Evolutionary conservation across 2,113 vertebrate species (phyloP), one percentile per base, ranked within the genome.

Genomic region (Coreoperca whiteheadi): DNA sequence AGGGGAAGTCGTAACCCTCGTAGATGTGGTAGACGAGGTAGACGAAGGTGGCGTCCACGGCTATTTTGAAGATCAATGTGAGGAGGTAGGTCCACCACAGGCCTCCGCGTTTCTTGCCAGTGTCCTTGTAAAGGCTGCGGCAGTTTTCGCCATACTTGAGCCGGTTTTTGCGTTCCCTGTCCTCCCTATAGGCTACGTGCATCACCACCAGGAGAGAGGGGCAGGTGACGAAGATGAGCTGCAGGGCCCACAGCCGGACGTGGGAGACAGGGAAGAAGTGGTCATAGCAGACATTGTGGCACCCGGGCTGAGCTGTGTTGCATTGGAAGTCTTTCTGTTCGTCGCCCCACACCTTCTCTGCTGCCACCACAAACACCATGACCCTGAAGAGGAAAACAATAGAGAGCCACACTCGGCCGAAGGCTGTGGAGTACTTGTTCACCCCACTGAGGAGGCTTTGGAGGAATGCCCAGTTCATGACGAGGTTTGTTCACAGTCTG

Each of bases 211-310:
- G 93, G 41, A 99, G 89, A 0, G 98, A 99, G 0, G 98, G 98
- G 70, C 98, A 99, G 0, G 97, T 99, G 91, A 99, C 98, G 21
- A 99, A 96, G 95, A 99, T 99, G 89, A 99, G 97, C 94, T 99
- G 98, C 84, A 99, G 94, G 8, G 98, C 98, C 98, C 98, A 99
- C 21, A 99, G 96, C 10, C 98, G 96, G 78, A 99, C 94, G 11
- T 99, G 98, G 61, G 98, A 99, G 54, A 99, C 77, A 0, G 98
- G 98, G 94, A 99, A 99, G 94, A 96, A 98, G 86, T 96, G 89
- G 70, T 99, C 98, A 0, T 79, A 99, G 93, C 98, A 99, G 61
- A 98, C 98, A 0, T 99, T 99, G 87, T 94, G 92, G 92, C 98
- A 99, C 57, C 98, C 98, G 0, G 98, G 98, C 91, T 99, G 98